phyloP scores from a whole-genome alignment of 2,797 vertebrate genomes.

The Takifugu rubripes region DNA sequence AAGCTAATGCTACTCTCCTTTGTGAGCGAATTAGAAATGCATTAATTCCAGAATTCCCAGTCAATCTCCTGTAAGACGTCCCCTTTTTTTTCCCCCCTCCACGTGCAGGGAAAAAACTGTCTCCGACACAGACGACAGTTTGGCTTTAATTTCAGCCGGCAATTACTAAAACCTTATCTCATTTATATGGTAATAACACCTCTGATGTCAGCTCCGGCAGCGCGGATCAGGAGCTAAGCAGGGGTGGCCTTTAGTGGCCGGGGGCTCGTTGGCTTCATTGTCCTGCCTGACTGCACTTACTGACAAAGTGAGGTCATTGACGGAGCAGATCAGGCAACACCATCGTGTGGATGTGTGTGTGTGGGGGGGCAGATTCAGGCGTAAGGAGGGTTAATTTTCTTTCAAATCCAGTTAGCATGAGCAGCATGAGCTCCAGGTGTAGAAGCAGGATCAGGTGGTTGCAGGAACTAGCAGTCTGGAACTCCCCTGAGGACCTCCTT shows the following conservation, averaged over 20 bases:
- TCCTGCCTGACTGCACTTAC: conserved; percentile 52
- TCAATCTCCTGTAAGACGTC: conserved; percentile 29
- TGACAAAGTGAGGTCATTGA: conserved; percentile 44
- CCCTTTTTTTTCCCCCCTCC: conserved; percentile 25
- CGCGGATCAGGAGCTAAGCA: conserved; percentile 45
- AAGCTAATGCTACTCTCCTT: neutral
- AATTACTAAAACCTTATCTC: conserved; percentile 75
- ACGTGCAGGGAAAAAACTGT: conserved; percentile 43
- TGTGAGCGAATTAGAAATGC: conserved; percentile 1
- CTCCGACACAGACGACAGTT: conserved; percentile 42
- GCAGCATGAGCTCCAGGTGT: conserved; percentile 40
- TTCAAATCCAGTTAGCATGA: conserved; percentile 52
- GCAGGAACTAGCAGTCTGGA: no score
- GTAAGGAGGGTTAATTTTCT: conserved; percentile 27
- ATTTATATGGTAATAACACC: conserved; percentile 81
- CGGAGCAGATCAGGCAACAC: conserved; percentile 43
- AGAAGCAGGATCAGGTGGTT: no score
- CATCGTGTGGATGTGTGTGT: conserved; percentile 2
- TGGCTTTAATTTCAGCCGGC: conserved; percentile 67
- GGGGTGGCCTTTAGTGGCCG: conserved; percentile 50
- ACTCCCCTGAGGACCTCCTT: no score
- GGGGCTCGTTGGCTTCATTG: conserved; percentile 47
- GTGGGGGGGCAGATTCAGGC: neutral
- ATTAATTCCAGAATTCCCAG: conserved; percentile 10
- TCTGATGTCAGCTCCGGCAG: conserved; percentile 52